Evolutionary conservation across 2,888 invertebrate species (phyloP).

Genomic region (Candidula unifasciata): DNA sequence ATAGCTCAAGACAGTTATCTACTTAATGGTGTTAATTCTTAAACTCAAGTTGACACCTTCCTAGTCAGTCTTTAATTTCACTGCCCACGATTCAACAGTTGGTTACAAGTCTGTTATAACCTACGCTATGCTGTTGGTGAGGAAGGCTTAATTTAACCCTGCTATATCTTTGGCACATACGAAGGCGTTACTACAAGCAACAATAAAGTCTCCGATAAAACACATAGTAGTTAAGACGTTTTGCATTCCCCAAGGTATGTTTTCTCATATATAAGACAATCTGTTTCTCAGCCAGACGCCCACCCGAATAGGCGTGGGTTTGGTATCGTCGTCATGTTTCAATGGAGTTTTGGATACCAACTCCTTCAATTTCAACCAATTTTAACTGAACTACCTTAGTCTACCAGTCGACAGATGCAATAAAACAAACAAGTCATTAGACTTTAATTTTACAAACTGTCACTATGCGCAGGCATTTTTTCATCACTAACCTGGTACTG

Average conservation of each 20-base stretch:
- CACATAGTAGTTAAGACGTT: slow-evolving; percentile 9
- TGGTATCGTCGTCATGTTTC: slow-evolving; percentile 21
- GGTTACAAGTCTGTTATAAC: slow-evolving; percentile 7
- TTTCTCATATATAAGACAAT: too few species aligned
- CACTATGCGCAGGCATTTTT: neutral
- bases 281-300: too few species aligned
- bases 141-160: slow-evolving; percentile 21
- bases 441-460: neutral
- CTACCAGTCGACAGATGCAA: slow-evolving; percentile 38
- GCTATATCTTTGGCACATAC: too few species aligned
- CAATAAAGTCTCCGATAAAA: slow-evolving; percentile 44
- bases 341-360: slow-evolving; percentile 42
- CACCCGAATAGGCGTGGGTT: too few species aligned
- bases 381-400: neutral
- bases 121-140: slow-evolving; percentile 21
- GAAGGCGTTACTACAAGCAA: neutral
- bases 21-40: neutral
- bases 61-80: slow-evolving; percentile 21
- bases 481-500: too few species aligned
- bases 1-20: slow-evolving; percentile 31
- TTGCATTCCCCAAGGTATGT: too few species aligned
- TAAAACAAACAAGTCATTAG: slow-evolving; percentile 37
- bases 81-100: neutral
- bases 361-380: slow-evolving; percentile 42
- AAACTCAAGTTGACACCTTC: slow-evolving; percentile 25